phyloP scores from a whole-genome alignment of 2,888 invertebrate species.

The Spatulosminthurus flaviceps region DNA sequence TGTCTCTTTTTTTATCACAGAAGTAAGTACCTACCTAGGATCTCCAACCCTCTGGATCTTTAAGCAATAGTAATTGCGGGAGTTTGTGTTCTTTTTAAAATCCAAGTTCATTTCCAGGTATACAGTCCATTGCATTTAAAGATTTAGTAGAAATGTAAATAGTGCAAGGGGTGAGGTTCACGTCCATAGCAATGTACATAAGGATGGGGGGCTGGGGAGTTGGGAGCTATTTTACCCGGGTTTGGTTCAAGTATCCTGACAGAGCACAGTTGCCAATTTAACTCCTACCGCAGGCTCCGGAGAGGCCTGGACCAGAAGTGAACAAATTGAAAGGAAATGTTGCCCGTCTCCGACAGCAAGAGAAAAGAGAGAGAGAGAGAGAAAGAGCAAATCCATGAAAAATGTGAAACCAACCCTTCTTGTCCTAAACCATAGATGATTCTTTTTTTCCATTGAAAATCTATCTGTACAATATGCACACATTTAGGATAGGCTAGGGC shows the following conservation, averaged over 20 bases:
- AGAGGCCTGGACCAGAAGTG: background rate
- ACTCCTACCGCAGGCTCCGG: slow-evolving; percentile 15
- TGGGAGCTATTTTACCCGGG: background rate
- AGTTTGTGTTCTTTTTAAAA: too few relatives aligned
- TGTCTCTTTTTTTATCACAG: too few relatives aligned
- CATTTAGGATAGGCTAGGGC: background rate
- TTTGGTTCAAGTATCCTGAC: background rate
- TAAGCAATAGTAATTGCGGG: too few relatives aligned
- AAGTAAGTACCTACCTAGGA: too few relatives aligned
- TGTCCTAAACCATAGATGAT: background rate
- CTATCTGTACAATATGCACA: background rate
- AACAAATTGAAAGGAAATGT: slow-evolving; percentile 33
- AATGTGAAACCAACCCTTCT: slow-evolving; percentile 14
- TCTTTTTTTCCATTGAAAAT: background rate
- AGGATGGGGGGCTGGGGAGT: background rate
- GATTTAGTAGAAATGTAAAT: too few relatives aligned
- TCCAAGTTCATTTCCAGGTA: too few relatives aligned
- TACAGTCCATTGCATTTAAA: too few relatives aligned
- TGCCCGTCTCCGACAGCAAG: slow-evolving; percentile 12
- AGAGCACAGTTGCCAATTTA: slow-evolving; percentile 39
- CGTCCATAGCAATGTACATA: too few relatives aligned
- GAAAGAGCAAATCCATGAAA: slow-evolving; percentile 9
- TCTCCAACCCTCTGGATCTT: too few relatives aligned
- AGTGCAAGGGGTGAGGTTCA: too few relatives aligned
- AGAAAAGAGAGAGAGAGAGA: too few relatives aligned